Conservation (phyloP, 2,888 invertebrate genomes). For the Cheilosia grossa region DNA sequence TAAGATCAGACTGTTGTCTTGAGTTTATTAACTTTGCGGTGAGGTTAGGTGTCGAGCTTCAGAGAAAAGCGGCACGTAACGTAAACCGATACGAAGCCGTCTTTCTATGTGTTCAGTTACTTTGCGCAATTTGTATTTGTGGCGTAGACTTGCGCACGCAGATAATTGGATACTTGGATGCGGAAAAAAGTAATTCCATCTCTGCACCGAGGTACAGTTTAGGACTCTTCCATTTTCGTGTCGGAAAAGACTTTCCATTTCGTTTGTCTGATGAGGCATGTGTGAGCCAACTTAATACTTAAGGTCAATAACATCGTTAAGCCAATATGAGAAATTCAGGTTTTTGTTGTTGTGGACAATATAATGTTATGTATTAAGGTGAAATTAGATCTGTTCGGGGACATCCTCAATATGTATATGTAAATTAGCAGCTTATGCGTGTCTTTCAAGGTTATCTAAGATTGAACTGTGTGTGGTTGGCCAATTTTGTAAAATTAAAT, state of each 20-base stretch:
- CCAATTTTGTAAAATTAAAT: constrained; percentile 13
- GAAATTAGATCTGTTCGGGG: constrained; percentile 1
- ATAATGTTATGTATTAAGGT: constrained; percentile 25
- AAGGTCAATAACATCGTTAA: constrained; percentile 64
- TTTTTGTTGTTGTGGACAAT: neutral
- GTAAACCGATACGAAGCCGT: constrained; percentile 54
- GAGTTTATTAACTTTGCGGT: constrained; percentile 49
- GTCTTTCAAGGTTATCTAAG: constrained; percentile 51
- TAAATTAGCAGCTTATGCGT: constrained; percentile 9
- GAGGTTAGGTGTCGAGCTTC: constrained; percentile 10
- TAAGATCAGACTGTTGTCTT: constrained; percentile 52
- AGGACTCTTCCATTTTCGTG: constrained; percentile 16
- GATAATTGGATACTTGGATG: constrained; percentile 59
- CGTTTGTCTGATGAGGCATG: neutral
- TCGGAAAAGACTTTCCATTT: constrained; percentile 60
- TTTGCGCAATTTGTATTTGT: constrained; percentile 56
- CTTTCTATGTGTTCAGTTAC: constrained; percentile 6
- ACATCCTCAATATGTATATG: neutral
- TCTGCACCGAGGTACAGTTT: constrained; percentile 16
- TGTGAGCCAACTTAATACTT: constrained; percentile 25
- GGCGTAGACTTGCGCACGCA: constrained; percentile 37
- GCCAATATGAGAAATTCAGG: neutral
- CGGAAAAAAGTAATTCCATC: constrained; percentile 65
- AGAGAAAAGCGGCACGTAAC: constrained; percentile 20
- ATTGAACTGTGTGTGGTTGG: neutral